A percentile compares a stretch with the other conserved stretches of the same genome.
Conservation (phyloP, 2,888 invertebrate species). For the Heliconius ismenius region DNA sequence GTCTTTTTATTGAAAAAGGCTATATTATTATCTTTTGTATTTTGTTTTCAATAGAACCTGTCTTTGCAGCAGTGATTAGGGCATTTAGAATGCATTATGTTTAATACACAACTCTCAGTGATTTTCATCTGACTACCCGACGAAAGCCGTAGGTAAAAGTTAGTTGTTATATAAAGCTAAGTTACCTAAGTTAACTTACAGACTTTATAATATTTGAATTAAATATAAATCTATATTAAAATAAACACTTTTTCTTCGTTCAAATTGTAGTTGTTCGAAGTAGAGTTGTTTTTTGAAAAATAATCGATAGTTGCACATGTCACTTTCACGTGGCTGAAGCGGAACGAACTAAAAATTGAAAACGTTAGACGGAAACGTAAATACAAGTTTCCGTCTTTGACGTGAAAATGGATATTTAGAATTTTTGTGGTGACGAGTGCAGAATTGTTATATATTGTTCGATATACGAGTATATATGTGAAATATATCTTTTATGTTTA, state of each 20-base stretch:
- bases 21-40: no score
- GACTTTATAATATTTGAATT: neutral
- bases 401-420: neutral
- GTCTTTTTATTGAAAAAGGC: no score
- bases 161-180: no score
- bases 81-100: no score
- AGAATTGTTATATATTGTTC: neutral
- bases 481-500: no score
- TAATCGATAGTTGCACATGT: neutral
- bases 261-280: slow-evolving; percentile 1
- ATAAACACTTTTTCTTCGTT: neutral
- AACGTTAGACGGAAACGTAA: neutral
- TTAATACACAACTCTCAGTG: no score
- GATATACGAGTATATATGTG: no score
- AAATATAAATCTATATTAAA: neutral
- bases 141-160: no score
- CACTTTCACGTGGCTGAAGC: neutral
- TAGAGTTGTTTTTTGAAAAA: slow-evolving; percentile 1
- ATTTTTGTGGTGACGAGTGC: neutral
- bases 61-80: no score
- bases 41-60: no score
- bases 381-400: neutral
- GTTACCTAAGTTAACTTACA: no score
- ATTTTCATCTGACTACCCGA: no score
- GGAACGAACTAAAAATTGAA: slow-evolving; percentile 10